phyloP scores from a whole-genome alignment of 2,113 vertebrate genomes.

The Gopherus evgoodei region DNA sequence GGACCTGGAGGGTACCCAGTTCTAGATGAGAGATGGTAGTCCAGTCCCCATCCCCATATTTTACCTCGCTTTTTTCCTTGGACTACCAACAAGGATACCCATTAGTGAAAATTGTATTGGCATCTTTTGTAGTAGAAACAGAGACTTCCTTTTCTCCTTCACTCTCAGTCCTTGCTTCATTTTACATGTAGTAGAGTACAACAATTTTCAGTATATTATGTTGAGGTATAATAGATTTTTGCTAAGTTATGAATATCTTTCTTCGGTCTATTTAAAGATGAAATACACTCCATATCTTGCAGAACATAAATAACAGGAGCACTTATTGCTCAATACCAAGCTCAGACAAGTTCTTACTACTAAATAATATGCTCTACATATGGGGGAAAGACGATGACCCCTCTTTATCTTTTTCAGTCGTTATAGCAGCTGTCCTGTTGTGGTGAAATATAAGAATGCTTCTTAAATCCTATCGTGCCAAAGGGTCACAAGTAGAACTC shows the following conservation, averaged over 20 bases:
- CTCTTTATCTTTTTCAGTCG: neutral
- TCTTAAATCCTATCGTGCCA: neutral
- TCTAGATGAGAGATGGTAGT: neutral
- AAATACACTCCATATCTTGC: neutral
- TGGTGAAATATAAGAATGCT: neutral
- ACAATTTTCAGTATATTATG: neutral
- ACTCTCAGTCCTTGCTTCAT: neutral
- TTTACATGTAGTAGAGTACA: neutral
- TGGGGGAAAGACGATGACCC: neutral
- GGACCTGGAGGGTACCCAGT: neutral
- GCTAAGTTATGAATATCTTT: too few relatives aligned
- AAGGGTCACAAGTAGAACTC: neutral
- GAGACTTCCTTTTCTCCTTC: neutral
- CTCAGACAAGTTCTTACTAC: rapidly evolving
- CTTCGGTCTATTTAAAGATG: neutral
- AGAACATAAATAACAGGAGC: rapidly evolving
- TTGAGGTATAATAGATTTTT: neutral
- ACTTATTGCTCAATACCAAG: neutral
- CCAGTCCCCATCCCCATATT: neutral
- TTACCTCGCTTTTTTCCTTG: neutral
- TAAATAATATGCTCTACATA: neutral
- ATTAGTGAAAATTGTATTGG: neutral
- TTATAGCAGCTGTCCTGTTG: neutral
- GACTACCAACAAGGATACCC: neutral
- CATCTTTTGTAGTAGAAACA: neutral